Evolutionary conservation across 2,888 invertebrate genomes (phyloP).

Genomic region (Orthonychiurus folsomi): DNA sequence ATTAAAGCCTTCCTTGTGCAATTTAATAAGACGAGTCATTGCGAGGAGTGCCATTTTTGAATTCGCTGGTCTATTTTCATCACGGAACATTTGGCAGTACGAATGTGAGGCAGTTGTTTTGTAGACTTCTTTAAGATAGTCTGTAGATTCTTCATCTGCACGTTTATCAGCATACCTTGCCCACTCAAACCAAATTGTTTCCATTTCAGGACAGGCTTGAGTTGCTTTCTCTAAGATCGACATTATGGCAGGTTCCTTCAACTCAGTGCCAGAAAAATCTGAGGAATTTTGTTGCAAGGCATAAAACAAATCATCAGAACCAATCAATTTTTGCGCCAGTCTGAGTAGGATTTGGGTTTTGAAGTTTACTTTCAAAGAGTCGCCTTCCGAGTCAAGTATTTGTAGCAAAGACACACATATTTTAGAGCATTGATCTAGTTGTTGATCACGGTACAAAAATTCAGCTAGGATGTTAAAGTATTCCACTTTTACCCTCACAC

Average conservation of each 20-base stretch:
- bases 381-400: not conserved
- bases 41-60: conserved; percentile 6
- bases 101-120: conserved; percentile 24
- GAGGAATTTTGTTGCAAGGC: conserved; percentile 11
- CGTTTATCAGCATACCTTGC: conserved; percentile 17
- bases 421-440: not conserved
- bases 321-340: not conserved
- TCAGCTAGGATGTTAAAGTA: conserved; percentile 15
- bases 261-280: no score
- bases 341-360: not conserved
- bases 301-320: not conserved
- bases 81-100: conserved; percentile 22
- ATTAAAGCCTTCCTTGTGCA: conserved; percentile 23
- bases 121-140: not conserved
- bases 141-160: not conserved
- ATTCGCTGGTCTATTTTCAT: not conserved
- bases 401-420: not conserved
- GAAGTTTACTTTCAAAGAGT: not conserved
- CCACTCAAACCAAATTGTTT: conserved; percentile 20
- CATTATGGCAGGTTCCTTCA: not conserved
- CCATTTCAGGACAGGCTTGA: conserved; percentile 1
- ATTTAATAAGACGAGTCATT: conserved; percentile 26
- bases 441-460: not conserved
- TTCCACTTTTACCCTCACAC: not conserved
- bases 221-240: not conserved